These are phyloP conservation scores for Dolichallabes microphthalmus DNA, from an alignment of 2,113 vertebrate species.

Conservation along the genomic window DNA sequence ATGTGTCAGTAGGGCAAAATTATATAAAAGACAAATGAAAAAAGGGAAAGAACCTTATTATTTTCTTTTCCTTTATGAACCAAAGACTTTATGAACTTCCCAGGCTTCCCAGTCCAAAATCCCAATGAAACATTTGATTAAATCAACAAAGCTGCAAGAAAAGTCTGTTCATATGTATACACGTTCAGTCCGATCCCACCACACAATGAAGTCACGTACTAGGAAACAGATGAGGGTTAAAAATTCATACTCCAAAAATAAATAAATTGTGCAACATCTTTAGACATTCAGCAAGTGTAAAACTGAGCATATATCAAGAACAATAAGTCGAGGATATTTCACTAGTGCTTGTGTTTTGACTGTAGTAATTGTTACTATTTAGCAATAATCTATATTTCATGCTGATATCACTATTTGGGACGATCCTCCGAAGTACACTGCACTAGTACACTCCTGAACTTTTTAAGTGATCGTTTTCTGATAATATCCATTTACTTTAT, in stretches of 20 bases:
- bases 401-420: not conserved
- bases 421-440: not conserved
- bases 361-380: not conserved
- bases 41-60: not conserved
- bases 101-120: not conserved
- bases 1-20: not conserved
- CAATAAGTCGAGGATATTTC: not conserved
- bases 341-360: not conserved
- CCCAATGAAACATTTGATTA: not conserved
- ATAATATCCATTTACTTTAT: too few species aligned
- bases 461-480: not conserved
- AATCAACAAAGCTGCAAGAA: not conserved
- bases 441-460: not conserved
- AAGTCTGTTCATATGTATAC: not conserved
- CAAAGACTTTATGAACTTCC: not conserved
- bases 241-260: not conserved
- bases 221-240: not conserved
- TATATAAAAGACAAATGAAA: not conserved
- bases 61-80: not conserved
- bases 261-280: too few species aligned
- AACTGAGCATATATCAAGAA: not conserved
- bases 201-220: not conserved
- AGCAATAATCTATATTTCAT: not conserved
- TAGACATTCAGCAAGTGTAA: not conserved
- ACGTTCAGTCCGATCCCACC: not conserved